Evolutionary conservation across 1,140 invertebrate genomes (phyloP).

Genomic region (Augochlora pura): DNA sequence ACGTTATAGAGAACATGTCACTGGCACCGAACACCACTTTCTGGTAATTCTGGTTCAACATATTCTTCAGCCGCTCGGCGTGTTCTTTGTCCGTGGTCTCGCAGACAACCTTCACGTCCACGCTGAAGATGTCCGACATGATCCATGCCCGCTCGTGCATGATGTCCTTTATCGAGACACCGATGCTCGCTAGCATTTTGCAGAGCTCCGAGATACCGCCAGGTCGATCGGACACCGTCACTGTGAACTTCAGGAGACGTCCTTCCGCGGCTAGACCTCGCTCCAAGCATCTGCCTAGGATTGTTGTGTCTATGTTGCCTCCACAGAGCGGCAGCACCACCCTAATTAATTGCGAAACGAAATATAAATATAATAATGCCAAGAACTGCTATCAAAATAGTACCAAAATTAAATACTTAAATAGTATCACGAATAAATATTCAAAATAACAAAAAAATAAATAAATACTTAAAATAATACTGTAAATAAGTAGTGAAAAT

Average conservation of each 20-base stretch:
- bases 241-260: constrained; percentile 91
- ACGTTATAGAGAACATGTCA: background rate
- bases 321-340: constrained; percentile 92
- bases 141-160: constrained; percentile 97
- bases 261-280: constrained; percentile 94
- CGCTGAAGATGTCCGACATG: constrained; percentile 91
- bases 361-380: too few relatives aligned
- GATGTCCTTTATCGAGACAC: constrained; percentile 96
- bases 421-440: too few relatives aligned
- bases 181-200: constrained; percentile 86
- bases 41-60: constrained; percentile 83
- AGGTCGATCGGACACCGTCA: constrained; percentile 92
- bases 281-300: constrained; percentile 93
- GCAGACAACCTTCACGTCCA: constrained; percentile 90
- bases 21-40: constrained; percentile 72
- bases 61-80: constrained; percentile 83
- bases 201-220: constrained; percentile 94
- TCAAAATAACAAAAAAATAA: too few relatives aligned
- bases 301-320: constrained; percentile 96
- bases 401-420: too few relatives aligned
- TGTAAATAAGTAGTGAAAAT: too few relatives aligned
- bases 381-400: too few relatives aligned
- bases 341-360: constrained; percentile 74
- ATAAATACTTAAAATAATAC: too few relatives aligned
- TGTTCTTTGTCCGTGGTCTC: constrained; percentile 92